Base-by-base conservation (phyloP, 2,888 invertebrate species). In the Drosophila peninsularis region DNA sequence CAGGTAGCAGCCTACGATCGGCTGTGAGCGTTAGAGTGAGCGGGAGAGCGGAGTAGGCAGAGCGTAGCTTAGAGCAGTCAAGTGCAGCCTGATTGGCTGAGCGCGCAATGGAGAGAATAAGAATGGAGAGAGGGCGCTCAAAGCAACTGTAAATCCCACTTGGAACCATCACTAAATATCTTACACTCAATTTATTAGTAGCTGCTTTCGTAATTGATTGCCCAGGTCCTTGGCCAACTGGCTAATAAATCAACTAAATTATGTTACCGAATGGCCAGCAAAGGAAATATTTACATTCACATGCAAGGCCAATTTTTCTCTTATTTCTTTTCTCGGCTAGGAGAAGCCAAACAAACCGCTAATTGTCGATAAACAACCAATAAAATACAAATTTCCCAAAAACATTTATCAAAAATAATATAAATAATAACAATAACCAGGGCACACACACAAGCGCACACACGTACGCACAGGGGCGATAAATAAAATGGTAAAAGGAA, bases 351-450 rank as follows among this genome's bases (percentile, higher is more conserved):
- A 81, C 84, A 80, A 84, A 86, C 82, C 84, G 84, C 84, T 85
- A 85, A 85, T 85, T 85, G 84, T 85, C 84, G 86, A 85, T 85
- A 85, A 85, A 85, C 86, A 86, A 84, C 82, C 84, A 85, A 85
- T 85, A 86, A 85, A 85, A 85, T 82, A 85, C 86, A 82, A 85
- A 85, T 85, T 85, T 85, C 84, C 84, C 80, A 85, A 85, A 85
- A 75, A 71, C 84, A 85, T 85, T 86, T 86, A 85, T 85, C 84
- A 84, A 83, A 86, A 83, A 86, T 83, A 83, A 83, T 83, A 85
- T 83, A 83, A 77, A 82, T 87, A 85, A 88, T 83, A 87, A 83
- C 83, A 83, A 82, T 79, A 83, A 74, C 76, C 71, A 70, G 45
- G 58, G 55, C 60, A 61, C 58, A 66, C 60, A 66, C 56, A 58